Percentiles rank a stretch among this genome's conserved stretches.
phyloP scores from a whole-genome alignment of 2,113 vertebrate genomes.

The Sisor rabdophorus region DNA sequence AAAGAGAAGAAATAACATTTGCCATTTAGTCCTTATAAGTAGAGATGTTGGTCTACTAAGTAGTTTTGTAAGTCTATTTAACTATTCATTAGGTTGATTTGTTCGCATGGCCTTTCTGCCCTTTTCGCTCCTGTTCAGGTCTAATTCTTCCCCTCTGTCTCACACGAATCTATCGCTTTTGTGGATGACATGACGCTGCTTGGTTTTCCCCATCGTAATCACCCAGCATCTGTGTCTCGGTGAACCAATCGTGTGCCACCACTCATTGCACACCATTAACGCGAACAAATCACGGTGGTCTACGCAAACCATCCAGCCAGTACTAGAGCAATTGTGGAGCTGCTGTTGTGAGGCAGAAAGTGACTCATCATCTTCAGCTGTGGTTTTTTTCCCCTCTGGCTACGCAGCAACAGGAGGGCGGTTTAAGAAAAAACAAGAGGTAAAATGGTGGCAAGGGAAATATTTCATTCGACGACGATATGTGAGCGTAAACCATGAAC shows the following conservation, averaged over 20 bases:
- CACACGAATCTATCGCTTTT: constrained; percentile 11
- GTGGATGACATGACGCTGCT: constrained; percentile 9
- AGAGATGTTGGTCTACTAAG: too few relatives aligned
- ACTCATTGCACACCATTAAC: constrained; percentile 9
- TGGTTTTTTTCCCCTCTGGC: constrained; percentile 23
- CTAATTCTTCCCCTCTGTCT: background rate
- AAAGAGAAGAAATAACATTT: too few relatives aligned
- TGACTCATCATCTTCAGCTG: constrained; percentile 40
- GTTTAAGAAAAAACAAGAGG: background rate
- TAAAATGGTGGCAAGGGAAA: background rate
- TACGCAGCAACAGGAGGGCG: constrained; percentile 29
- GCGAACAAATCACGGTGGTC: background rate
- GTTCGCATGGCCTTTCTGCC: constrained; percentile 3
- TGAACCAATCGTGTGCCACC: constrained; percentile 20
- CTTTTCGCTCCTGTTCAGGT: background rate
- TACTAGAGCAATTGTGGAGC: constrained; percentile 26
- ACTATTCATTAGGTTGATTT: background rate
- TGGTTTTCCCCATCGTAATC: constrained; percentile 10
- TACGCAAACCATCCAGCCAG: constrained; percentile 29
- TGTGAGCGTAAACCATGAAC: constrained; percentile 1
- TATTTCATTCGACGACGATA: background rate
- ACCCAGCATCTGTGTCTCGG: constrained; percentile 10
- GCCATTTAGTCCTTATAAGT: too few relatives aligned
- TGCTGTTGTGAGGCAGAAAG: constrained; percentile 44
- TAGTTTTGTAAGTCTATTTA: too few relatives aligned